These are phyloP conservation scores for Coccyzus lansbergi DNA, from an alignment of 2,797 vertebrate species.

Conservation along the genomic window DNA sequence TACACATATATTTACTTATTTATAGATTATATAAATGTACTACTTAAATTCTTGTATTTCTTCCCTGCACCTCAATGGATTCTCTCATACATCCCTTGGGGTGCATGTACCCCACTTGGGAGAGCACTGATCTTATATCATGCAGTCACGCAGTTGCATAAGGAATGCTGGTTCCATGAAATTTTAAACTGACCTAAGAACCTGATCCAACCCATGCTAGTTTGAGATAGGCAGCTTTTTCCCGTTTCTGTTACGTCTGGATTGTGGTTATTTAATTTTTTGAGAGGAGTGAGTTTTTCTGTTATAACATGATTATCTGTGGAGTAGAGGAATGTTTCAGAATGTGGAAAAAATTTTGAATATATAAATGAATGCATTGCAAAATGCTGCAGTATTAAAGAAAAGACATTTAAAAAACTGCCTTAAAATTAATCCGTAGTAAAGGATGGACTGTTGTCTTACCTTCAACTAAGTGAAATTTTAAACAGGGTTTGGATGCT, in stretches of 20 bases:
- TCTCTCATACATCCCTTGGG: not conserved
- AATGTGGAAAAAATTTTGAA: not conserved
- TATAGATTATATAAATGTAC: not conserved
- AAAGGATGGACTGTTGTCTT: not conserved
- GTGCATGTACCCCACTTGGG: not conserved
- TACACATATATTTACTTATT: not conserved
- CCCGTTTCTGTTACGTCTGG: not conserved
- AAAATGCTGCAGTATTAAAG: not conserved
- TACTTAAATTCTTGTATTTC: not conserved
- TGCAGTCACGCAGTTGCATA: not conserved
- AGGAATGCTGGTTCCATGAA: not conserved
- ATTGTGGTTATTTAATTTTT: not conserved
- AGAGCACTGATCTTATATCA: not conserved
- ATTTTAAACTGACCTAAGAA: not conserved
- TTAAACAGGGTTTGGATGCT: not conserved
- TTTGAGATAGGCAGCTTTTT: not conserved
- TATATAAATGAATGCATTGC: not conserved
- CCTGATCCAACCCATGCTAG: not conserved
- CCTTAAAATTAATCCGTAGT: not conserved
- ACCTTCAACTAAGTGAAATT: not conserved
- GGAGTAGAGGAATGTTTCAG: not conserved
- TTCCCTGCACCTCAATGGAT: not conserved
- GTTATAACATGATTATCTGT: not conserved
- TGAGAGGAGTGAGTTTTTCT: not conserved
- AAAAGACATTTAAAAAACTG: not conserved